phyloP scores from a whole-genome alignment of 2,113 vertebrate genomes.

The Sakesphorus luctuosus region DNA sequence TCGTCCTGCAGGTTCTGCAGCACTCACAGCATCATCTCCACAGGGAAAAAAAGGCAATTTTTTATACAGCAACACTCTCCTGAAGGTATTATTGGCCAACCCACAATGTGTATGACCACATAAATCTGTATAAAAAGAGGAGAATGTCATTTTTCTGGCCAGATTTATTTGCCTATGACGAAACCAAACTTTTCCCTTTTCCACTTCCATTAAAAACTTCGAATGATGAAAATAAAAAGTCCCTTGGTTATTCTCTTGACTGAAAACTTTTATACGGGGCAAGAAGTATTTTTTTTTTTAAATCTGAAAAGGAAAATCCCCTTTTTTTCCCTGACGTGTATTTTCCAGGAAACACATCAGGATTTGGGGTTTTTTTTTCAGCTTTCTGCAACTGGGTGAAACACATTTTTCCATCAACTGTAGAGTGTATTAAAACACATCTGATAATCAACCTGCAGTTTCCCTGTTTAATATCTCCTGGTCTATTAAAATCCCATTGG shows the following conservation, averaged over 20 bases:
- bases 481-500: neutral
- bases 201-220: neutral
- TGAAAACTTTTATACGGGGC: neutral
- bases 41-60: neutral
- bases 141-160: neutral
- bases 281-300: neutral
- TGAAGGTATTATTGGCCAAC: neutral
- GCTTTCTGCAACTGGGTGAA: neutral
- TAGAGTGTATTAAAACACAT: neutral
- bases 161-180: neutral
- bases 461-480: neutral
- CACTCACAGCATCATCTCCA: rapidly evolving
- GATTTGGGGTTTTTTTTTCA: neutral
- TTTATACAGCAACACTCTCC: neutral
- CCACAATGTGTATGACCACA: neutral
- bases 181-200: neutral
- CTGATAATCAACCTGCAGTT: neutral
- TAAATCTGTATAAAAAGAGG: neutral
- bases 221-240: neutral
- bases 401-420: neutral
- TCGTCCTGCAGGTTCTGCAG: neutral
- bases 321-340: neutral
- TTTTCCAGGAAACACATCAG: neutral
- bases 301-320: neutral
- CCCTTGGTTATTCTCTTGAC: neutral